phyloP scores from a whole-genome alignment of 2,797 vertebrate species.

The Premnoplex brunnescens region DNA sequence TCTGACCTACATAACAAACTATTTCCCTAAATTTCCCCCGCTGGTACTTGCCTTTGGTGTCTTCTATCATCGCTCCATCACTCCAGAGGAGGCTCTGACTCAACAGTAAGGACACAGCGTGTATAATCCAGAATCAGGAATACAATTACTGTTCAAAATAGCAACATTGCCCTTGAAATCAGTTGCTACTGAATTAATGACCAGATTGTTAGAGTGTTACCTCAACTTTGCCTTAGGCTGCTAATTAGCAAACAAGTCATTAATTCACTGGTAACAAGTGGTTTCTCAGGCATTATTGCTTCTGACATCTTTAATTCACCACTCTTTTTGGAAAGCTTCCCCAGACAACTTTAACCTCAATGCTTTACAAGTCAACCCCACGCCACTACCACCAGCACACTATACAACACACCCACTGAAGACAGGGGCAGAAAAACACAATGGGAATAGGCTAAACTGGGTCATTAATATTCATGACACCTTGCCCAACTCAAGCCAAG shows the following conservation, averaged over 20 bases:
- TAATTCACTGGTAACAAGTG: slow-evolving; percentile 68
- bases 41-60: neutral
- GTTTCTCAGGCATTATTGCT: slow-evolving; percentile 60
- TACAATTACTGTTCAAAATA: slow-evolving; percentile 63
- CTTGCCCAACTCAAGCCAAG: neutral
- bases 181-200: slow-evolving; percentile 68
- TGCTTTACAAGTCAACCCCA: neutral
- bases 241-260: slow-evolving; percentile 73
- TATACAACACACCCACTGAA: neutral
- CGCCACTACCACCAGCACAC: neutral
- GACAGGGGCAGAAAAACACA: neutral
- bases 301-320: slow-evolving; percentile 51
- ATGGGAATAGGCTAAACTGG: neutral
- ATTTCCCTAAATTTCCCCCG: neutral
- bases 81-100: neutral
- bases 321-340: slow-evolving; percentile 28
- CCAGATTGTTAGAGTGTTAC: slow-evolving; percentile 56
- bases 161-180: slow-evolving; percentile 63
- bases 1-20: neutral
- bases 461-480: neutral
- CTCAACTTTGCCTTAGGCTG: slow-evolving; percentile 60
- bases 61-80: neutral
- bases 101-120: neutral
- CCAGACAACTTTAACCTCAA: slow-evolving; percentile 30
- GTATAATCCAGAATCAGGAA: slow-evolving; percentile 20